Conservation (phyloP, 2,113 vertebrate species). For the Larimichthys crocea region DNA sequence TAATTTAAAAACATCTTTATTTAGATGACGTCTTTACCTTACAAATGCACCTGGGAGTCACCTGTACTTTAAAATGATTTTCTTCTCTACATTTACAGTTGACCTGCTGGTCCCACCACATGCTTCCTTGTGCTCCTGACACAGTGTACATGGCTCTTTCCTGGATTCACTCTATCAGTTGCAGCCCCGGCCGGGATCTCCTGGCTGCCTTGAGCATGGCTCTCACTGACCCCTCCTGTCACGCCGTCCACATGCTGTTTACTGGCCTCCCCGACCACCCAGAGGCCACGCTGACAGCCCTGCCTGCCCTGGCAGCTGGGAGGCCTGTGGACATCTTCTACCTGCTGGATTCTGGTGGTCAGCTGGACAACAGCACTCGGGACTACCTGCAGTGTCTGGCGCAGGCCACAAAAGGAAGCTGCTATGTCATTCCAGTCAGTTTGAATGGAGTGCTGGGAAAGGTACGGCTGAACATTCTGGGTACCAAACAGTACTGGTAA, state of each 20-base stretch:
- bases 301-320: constrained; percentile 54
- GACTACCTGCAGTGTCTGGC: constrained; percentile 72
- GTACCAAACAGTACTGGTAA: neutral
- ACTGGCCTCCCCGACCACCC: constrained; percentile 62
- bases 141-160: constrained; percentile 72
- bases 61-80: neutral
- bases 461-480: constrained; percentile 39
- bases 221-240: constrained; percentile 76
- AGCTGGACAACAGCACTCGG: constrained; percentile 36
- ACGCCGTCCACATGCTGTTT: constrained; percentile 76
- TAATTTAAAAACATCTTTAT: too few relatives aligned
- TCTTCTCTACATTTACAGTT: constrained; percentile 48
- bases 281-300: constrained; percentile 50
- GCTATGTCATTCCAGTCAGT: constrained; percentile 62
- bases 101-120: constrained; percentile 71
- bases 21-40: too few relatives aligned
- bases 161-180: constrained; percentile 80
- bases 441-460: constrained; percentile 55
- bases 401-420: constrained; percentile 74
- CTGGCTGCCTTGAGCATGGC: constrained; percentile 66
- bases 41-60: too few relatives aligned
- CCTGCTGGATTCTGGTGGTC: constrained; percentile 49
- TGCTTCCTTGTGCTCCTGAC: constrained; percentile 76
- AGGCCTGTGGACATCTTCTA: constrained; percentile 73
- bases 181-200: constrained; percentile 74